Evolutionary conservation across 1,140 invertebrate species (phyloP), one percentile per base, ranked within the genome.

Genomic region (Rhyacophila brunnea): DNA sequence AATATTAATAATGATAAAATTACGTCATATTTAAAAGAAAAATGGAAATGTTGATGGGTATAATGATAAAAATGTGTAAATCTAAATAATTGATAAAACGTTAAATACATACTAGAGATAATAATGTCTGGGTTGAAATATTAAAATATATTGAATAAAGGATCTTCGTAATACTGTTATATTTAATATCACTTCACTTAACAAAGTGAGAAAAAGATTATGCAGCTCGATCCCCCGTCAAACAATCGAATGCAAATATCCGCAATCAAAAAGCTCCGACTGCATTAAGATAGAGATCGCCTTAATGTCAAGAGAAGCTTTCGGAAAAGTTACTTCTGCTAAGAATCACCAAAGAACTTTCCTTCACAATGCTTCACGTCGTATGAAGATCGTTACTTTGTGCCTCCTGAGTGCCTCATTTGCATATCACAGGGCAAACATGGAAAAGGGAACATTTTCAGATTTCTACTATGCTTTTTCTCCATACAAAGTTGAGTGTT

Each of bases 371-470:
- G 23, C 23, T 10, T 48, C 47, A 38, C 32, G n/a, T 34, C 34
- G 54, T 48, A 57, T 57, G 54, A 53, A 6, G 54, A 38, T 38
- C 40, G 50, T 45, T 48, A 35, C 44, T 54, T 48, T 59, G 48
- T 49, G 43, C 36, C 49, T 59, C 52, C 52, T 23, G 45, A 54
- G 45, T 43, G 44, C 43, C 32, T 48, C 43, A 60, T 60, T 60
- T 60, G 51, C 58, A 60, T 60, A 60, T 60, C 58, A 54, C 51
- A 60, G 51, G 45, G 36, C 23, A 59, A 59, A 59, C 47, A 44
- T 52, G 57, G 35, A 49, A 15, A 36, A 28, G 17, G 36, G 54
- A 57, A 58, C 38, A 36, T 28, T 28, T 28, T 28, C 23, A 40
- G 38, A 15, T 13, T 40, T 40, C 38, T 40, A 11, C 6, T 7